Evolutionary conservation across 1,140 invertebrate genomes (phyloP), one percentile per base, ranked within the genome.

Genomic region (Platyscapa corneri): DNA sequence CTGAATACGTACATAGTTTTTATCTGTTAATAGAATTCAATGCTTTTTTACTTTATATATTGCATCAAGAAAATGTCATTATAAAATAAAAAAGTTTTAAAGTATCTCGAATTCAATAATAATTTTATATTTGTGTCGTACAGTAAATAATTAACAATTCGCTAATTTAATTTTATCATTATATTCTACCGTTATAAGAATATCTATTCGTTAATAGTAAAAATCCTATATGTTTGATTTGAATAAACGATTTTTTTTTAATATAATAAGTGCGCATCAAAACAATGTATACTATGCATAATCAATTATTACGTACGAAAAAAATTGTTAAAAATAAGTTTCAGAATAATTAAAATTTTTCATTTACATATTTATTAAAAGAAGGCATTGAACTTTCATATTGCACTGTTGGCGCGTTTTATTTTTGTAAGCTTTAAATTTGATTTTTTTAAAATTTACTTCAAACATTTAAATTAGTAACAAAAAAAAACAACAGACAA

Each of bases 21-120:
- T 82, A 42, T 72, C 30, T 60, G 42, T 72, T 72, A 53, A 53
- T 82, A 27, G 6, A 72, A 82, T 72, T 70, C 46, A 46, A 42
- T 12, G n/a, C 30, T 46, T 39, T 74, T 74, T 42, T 39, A 7
- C 6, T 23, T 70, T 32, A 27, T 37, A 2, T 70, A 23, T 42
- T 42, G 14, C 34, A 34, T 70, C n/a, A 34, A 70, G 32, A 70
- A 70, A 53, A 70, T 34, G 20, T 27, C 27, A 60, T 23, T 23
- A 27, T 60, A 60, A 60, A 60, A 46, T 46, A 46, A 46, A 5
- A 12, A 27, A 27, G 14, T 60, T 14, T 27, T 27, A 53, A 53
- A 53, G 49, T 53, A 12, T 53, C 18, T 27, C 2, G 23, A 60
- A 10, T 60, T 60, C 20, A 60, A 60, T 60, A 60, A 27, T 27